These are phyloP conservation scores for Mormyrus lacerda DNA, from an alignment of 2,113 vertebrate genomes.

Conservation along the genomic window DNA sequence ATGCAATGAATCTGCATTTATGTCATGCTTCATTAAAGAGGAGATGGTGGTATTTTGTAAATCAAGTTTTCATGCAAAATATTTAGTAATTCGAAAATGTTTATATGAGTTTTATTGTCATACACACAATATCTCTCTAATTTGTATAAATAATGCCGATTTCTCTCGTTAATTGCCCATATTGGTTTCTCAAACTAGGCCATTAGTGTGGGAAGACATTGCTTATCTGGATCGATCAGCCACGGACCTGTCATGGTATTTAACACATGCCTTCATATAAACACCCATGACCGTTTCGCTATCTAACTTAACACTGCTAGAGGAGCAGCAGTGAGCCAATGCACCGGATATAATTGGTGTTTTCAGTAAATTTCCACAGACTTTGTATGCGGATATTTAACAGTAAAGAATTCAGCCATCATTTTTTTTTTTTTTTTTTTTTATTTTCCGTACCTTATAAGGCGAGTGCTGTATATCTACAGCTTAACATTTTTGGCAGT, in stretches of 20 bases:
- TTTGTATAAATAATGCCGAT: background rate
- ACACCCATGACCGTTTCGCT: background rate
- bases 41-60: background rate
- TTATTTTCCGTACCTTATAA: background rate
- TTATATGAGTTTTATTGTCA: background rate
- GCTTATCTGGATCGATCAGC: background rate
- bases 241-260: background rate
- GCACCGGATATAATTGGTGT: background rate
- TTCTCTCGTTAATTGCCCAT: background rate
- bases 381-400: background rate
- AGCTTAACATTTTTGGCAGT: background rate
- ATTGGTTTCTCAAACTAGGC: background rate
- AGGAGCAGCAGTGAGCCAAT: background rate
- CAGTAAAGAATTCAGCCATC: background rate
- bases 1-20: background rate
- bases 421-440: background rate
- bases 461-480: background rate
- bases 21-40: background rate
- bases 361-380: background rate
- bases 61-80: background rate
- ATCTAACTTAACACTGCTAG: background rate
- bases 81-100: background rate
- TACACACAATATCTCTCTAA: background rate
- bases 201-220: background rate
- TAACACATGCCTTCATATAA: background rate